Evolutionary conservation across 2,113 vertebrate species (phyloP), one percentile per base, ranked within the genome.

Genomic region (Clarias batrachus): DNA sequence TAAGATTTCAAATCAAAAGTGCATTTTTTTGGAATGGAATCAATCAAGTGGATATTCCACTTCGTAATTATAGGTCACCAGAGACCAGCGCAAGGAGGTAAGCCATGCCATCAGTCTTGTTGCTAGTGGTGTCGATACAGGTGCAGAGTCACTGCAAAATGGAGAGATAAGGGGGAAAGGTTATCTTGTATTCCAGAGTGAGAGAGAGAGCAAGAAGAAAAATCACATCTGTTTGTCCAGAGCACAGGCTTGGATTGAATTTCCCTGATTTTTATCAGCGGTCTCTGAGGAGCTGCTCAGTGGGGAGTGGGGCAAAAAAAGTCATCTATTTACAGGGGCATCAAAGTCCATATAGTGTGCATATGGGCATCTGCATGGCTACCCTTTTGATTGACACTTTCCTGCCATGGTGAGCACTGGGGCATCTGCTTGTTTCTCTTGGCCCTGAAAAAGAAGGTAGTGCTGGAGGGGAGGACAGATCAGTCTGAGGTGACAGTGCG

Each of bases 151-250:
- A 87, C 68, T 73, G 60, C 65, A 85, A 87, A 87, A 84, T 77
- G 81, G 88, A 88, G 71, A 73, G 88, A 86, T 82, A 80, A 87
- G 89, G 86, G 84, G 85, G 27, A 94, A 92, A 95, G 94, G 95
- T 95, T 95, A 95, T 95, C 94, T 92, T 62, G 83, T 87, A 59
- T 52, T 85, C 85, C 74, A 83, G 70, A 62, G 81, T 85, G 89
- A 86, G 90, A 92, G 5, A n/a, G 71, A 74, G 41, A 48, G 23
- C 25, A 13, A n/a, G 74, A 81, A 56, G 63, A 88, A 92, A 91
- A 91, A 92, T 92, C 92, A 93, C 94, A 95, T 95, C 95, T 95
- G 95, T 93, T 94, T 94, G 92, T 91, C 90, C 90, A 90, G 88
- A 91, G 87, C 89, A 89, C 82, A 82, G 90, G 73, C 89, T 54